Evolutionary conservation across 1,140 invertebrate genomes (phyloP), one percentile per base, ranked within the genome.

Genomic region (Magallana gigas): DNA sequence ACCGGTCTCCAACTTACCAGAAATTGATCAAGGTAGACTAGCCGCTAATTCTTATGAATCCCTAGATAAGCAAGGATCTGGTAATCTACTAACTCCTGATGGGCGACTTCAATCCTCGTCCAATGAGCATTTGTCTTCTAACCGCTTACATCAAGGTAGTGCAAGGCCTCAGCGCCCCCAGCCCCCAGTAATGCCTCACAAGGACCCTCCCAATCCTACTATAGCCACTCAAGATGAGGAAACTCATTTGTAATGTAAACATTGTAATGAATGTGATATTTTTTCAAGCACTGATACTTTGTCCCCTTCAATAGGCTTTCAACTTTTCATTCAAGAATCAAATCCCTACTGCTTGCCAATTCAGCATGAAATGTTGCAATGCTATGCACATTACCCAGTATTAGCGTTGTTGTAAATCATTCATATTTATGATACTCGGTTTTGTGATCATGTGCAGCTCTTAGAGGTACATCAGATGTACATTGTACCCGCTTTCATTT

Each of bases 21-120:
- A 82, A 48, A 90, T 83, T 57, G 85, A 84, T 23, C 82, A 89
- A 91, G 89, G 90, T 90, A 90, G 90, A 86, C 85, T 90, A 85
- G 83, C 83, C 68, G 88, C 90, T 85, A 84, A 71, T 87, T 88
- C 87, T 82, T 86, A 71, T 81, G 83, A 87, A 71, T 90, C 84
- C 68, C 23, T 85, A 81, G 88, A 90, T 29, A 88, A 58, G 86
- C 88, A 84, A 83, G 58, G 59, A 82, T 85, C 83, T 85, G 90
- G 87, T 76, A 56, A 83, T 81, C 81, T 87, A 91, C 88, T 91
- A 91, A 91, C 87, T 56, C 60, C 71, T 82, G 59, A 80, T 56
- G 85, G 58, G 83, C 91, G 85, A 84, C 90, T 36, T 87, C 90
- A 76, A 86, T 89, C 57, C 88, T 88, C 57, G 87, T 88, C 62